Evolutionary conservation across 2,113 vertebrate species (phyloP).

Genomic region (Caranx ignobilis): DNA sequence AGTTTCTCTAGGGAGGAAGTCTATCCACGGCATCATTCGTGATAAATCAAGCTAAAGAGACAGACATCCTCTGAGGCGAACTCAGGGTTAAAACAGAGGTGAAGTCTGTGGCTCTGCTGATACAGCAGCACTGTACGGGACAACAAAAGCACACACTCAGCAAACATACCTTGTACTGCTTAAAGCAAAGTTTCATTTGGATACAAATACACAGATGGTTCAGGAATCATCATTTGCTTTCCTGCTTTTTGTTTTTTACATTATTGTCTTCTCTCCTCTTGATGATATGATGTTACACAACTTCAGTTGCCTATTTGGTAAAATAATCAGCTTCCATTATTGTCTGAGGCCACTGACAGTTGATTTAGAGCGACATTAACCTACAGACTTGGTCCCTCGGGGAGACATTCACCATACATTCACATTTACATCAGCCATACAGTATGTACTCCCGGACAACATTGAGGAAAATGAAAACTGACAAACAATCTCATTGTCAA

Average conservation of each 20-base stretch:
- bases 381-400: background rate
- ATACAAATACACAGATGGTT: background rate
- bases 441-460: background rate
- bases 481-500: constrained; percentile 13
- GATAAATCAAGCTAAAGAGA: constrained; percentile 60
- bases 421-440: background rate
- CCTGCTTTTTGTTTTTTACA: too few species aligned
- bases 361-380: background rate
- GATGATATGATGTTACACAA: background rate
- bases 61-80: constrained; percentile 50
- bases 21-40: constrained; percentile 29
- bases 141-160: constrained; percentile 27
- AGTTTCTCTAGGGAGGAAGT: constrained; percentile 67
- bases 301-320: background rate
- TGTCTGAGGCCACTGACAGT: background rate
- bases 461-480: constrained; percentile 14
- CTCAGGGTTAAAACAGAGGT: constrained; percentile 42
- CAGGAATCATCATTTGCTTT: background rate
- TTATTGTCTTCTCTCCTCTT: background rate
- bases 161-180: background rate
- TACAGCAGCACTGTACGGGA: constrained; percentile 20
- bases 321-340: background rate
- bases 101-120: constrained; percentile 49
- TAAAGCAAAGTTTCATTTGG: background rate
- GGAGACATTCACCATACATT: background rate